Evolutionary conservation across 2,113 vertebrate species (phyloP).

Genomic region (Pangasianodon gigas): DNA sequence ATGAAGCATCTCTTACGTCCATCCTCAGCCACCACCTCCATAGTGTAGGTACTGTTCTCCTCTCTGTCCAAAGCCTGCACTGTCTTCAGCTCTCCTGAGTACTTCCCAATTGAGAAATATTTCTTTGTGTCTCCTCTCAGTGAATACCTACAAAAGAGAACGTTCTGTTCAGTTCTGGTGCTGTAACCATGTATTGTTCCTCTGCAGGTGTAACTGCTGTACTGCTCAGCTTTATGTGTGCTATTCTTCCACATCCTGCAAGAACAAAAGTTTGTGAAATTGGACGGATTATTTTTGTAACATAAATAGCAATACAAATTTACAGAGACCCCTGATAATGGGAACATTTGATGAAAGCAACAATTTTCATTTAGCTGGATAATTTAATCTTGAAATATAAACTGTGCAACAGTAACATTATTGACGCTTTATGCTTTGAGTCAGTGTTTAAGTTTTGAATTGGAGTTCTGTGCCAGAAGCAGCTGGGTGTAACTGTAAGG

Average conservation of each 20-base stretch:
- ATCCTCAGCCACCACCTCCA: conserved; percentile 78
- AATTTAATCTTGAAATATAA: neutral
- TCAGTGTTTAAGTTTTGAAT: neutral
- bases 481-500: neutral
- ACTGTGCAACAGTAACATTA: neutral
- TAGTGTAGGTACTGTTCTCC: conserved; percentile 77
- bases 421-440: neutral
- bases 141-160: conserved; percentile 71
- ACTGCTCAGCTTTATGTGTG: neutral
- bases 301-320: neutral
- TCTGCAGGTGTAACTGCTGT: neutral
- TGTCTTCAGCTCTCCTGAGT: conserved; percentile 76
- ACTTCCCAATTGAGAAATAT: conserved; percentile 78
- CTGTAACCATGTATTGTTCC: neutral
- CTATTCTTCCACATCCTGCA: neutral
- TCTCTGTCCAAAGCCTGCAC: conserved; percentile 74
- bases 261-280: neutral
- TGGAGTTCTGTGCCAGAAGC: neutral
- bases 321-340: neutral
- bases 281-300: neutral
- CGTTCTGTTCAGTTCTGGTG: conserved; percentile 12
- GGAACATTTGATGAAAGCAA: neutral
- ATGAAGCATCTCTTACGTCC: conserved; percentile 68
- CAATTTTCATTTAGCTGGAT: neutral
- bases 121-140: conserved; percentile 77